Evolutionary conservation across 35 echinoderm and acorn worm species (phyloP).

Genomic region (Lytechinus variegatus): DNA sequence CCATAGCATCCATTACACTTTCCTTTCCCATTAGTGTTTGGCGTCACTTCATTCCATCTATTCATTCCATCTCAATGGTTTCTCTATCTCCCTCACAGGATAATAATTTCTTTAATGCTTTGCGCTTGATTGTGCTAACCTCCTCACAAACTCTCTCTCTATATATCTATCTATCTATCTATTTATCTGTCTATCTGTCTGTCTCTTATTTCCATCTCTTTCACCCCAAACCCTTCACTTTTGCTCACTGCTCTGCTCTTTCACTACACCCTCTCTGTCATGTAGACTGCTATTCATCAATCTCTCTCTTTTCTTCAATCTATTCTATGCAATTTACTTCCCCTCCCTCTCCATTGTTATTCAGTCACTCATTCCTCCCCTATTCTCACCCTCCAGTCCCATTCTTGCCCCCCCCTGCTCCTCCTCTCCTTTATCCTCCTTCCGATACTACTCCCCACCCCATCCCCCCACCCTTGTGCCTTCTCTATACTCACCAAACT

Average conservation of each 20-base stretch:
- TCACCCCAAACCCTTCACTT: neutral
- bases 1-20: neutral
- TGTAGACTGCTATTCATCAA: neutral
- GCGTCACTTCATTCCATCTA: neutral
- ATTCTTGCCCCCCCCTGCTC: too few species aligned
- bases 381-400: neutral
- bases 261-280: neutral
- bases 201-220: neutral
- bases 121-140: neutral
- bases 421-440: neutral
- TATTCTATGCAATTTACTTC: neutral
- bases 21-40: neutral
- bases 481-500: too few species aligned
- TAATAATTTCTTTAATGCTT: neutral
- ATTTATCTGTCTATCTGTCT: neutral
- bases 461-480: too few species aligned
- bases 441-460: neutral
- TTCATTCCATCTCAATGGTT: neutral
- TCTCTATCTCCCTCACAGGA: neutral
- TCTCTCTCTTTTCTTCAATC: neutral
- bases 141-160: neutral
- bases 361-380: neutral
- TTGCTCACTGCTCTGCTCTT: neutral
- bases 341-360: neutral
- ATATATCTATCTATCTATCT: too few species aligned